Percentiles rank a stretch among this genome's conserved stretches.
Evolutionary conservation across 2,888 invertebrate species (phyloP).

Genomic region (Xanthia togata): DNA sequence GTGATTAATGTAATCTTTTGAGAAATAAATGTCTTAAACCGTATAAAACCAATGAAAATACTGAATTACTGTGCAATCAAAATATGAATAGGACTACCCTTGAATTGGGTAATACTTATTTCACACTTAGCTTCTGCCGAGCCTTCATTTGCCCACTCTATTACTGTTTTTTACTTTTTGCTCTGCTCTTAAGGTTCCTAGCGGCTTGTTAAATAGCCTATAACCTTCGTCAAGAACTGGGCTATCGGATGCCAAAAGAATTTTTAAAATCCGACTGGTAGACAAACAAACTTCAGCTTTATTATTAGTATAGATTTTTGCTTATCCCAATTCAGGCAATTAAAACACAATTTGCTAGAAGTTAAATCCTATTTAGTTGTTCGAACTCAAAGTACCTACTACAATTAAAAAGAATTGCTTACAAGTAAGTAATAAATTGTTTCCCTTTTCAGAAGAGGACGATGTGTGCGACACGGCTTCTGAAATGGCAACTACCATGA

Average conservation of each 20-base stretch:
- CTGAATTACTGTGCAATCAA: background rate
- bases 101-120: background rate
- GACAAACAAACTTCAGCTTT: no score
- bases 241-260: no score
- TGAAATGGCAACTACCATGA: conserved; percentile 87
- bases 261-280: no score
- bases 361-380: background rate
- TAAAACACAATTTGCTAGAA: background rate
- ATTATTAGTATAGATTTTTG: background rate
- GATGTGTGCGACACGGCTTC: conserved; percentile 84
- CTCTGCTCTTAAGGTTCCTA: no score
- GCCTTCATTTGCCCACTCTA: no score
- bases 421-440: background rate
- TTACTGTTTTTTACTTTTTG: no score
- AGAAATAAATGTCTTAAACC: no score
- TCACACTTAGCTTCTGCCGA: no score
- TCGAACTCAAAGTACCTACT: background rate
- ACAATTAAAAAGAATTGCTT: background rate
- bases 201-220: no score
- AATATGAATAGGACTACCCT: conserved; percentile 7
- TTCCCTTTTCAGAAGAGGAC: conserved; percentile 80
- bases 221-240: no score
- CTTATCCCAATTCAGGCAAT: background rate
- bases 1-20: no score
- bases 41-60: background rate